These are phyloP conservation scores for Eueides isabella DNA, from an alignment of 1,140 invertebrate genomes.

Conservation along the genomic window DNA sequence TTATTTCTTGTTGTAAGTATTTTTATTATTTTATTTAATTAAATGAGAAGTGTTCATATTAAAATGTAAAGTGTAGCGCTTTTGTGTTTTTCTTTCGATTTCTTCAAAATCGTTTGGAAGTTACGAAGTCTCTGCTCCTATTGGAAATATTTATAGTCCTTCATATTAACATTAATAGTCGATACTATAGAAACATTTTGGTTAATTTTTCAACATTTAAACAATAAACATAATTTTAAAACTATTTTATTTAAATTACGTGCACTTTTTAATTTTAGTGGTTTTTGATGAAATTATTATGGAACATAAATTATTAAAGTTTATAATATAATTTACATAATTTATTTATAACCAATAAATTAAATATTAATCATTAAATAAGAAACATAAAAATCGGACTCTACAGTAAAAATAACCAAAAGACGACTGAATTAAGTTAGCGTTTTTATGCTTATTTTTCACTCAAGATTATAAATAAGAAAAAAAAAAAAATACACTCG, in stretches of 20 bases:
- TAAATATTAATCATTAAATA: too few relatives aligned
- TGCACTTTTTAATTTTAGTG: background rate
- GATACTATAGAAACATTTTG: too few relatives aligned
- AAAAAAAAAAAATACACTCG: background rate
- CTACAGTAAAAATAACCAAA: background rate
- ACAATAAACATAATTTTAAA: background rate
- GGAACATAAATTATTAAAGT: background rate
- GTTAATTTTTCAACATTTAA: too few relatives aligned
- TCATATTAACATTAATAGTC: too few relatives aligned
- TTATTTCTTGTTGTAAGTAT: background rate
- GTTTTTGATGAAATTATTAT: background rate
- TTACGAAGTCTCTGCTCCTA: background rate
- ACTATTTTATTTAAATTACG: background rate
- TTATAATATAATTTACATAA: background rate
- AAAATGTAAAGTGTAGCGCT: background rate
- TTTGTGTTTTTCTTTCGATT: background rate
- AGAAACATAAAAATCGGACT: background rate
- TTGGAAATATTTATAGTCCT: background rate
- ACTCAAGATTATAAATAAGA: background rate
- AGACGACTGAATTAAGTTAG: background rate
- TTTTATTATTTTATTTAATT: background rate
- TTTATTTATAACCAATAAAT: background rate
- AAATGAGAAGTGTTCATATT: background rate
- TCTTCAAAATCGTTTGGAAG: background rate
- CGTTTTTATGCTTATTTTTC: too few relatives aligned